Evolutionary conservation across 2,888 invertebrate species (phyloP), one percentile per base, ranked within the genome.

Genomic region (Chaetogeoica ovagalla): DNA sequence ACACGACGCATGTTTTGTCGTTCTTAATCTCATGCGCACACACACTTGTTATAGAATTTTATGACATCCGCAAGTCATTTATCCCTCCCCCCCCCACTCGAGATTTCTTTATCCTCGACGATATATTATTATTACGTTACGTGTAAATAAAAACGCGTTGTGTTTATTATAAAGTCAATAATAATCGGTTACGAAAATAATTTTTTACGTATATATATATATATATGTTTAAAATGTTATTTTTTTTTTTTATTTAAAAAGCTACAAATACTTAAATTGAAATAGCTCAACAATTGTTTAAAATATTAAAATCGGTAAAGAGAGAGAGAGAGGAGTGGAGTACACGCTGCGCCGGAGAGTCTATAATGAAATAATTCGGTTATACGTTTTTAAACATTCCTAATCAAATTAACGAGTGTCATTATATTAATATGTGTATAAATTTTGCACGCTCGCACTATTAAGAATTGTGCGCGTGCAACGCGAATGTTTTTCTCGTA

Each of bases 11-110:
- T 62, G 9, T 63, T 19, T 68, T 68, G 43, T 66, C 66, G 63
- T 74, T 74, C 65, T 63, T 43, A 75, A n/a, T 59, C 66, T 8
- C 48, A 59, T 30, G 4, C 30, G 30, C 43, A n/a, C 75, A 76
- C 59, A 59, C 75, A 76, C 59, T 48, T 68, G 66, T 59, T 66
- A 66, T n/a, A n/a, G n/a, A 66, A 30, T 55, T 30, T 30, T 76
- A 68, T 48, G 39, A 57, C 55, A 43, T 23, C 68, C 57, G 59
- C 66, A 55, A 66, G 75, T 66, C 39, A 75, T 66, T 57, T 66
- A 68, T 76, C n/a, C n/a, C n/a, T n/a, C n/a, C n/a, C n/a, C n/a
- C n/a, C n/a, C 57, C 75, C 59, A 68, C 75, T 68, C 48, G 30
- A 66, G 43, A 30, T 48, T 68, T 43, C 21, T 43, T 43, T 17